Conservation (phyloP, 2,797 vertebrate genomes). For the Lacerta viridis region DNA sequence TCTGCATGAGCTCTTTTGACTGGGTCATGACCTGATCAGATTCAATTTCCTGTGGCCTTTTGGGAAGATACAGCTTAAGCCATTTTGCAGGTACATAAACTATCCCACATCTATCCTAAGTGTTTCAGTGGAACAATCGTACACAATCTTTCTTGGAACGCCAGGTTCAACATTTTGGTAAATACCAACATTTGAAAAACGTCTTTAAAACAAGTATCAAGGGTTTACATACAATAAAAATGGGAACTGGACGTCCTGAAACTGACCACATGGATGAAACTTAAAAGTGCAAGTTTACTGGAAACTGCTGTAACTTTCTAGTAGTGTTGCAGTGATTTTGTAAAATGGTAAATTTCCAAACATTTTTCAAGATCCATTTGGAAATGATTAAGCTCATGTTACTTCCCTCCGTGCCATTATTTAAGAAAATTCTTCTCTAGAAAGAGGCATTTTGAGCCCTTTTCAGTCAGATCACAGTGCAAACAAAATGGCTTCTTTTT, state of each 20-base stretch:
- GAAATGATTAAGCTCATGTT: conserved; percentile 78
- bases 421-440: conserved; percentile 66
- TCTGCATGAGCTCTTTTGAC: conserved; percentile 56
- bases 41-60: conserved; percentile 48
- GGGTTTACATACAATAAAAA: conserved; percentile 65
- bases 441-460: conserved; percentile 48
- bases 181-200: conserved; percentile 64
- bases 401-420: conserved; percentile 71
- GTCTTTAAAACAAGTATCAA: conserved; percentile 70
- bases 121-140: conserved; percentile 3
- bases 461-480: conserved; percentile 43
- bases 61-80: conserved; percentile 58
- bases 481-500: conserved; percentile 43
- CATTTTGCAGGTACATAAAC: conserved; percentile 62
- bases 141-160: conserved; percentile 54
- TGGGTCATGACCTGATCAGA: conserved; percentile 54
- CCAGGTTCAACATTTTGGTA: conserved; percentile 59
- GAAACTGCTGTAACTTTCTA: conserved; percentile 69
- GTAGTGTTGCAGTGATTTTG: conserved; percentile 73
- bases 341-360: conserved; percentile 73
- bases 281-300: conserved; percentile 73
- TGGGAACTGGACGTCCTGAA: conserved; percentile 68
- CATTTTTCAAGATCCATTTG: conserved; percentile 76
- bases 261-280: conserved; percentile 61
- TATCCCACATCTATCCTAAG: conserved; percentile 48